A percentile compares a stretch with the other conserved stretches of the same genome.
Evolutionary conservation across 2,113 vertebrate species (phyloP).

Genomic region (Hoplias malabaricus): DNA sequence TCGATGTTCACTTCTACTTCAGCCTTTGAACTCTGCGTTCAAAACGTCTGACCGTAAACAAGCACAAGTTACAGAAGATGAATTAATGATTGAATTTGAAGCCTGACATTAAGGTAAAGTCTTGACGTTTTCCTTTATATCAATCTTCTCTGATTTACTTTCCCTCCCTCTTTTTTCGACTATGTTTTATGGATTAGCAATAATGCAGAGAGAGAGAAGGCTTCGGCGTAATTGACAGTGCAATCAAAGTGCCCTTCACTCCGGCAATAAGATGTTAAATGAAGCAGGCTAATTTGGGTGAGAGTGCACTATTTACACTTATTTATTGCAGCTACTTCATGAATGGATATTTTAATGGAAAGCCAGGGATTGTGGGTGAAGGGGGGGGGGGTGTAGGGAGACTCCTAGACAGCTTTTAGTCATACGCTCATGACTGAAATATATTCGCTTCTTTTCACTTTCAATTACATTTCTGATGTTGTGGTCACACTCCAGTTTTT

Average conservation of each 20-base stretch:
- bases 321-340: not conserved
- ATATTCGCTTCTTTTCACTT: not conserved
- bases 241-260: not conserved
- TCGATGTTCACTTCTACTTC: too few species aligned
- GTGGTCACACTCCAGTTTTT: not conserved
- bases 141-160: too few species aligned
- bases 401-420: not conserved
- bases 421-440: not conserved
- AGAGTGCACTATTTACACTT: not conserved
- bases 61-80: too few species aligned
- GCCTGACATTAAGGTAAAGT: not conserved
- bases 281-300: not conserved
- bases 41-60: not conserved
- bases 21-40: not conserved
- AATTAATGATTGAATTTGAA: not conserved
- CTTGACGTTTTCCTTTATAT: not conserved
- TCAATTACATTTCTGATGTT: not conserved
- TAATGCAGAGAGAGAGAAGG: not conserved
- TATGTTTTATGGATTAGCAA: not conserved
- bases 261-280: conserved; percentile 12
- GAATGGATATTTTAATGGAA: not conserved
- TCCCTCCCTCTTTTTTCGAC: not conserved
- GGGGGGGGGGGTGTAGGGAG: too few species aligned
- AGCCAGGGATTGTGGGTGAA: not conserved
- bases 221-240: not conserved